Evolutionary conservation across 2,797 vertebrate genomes (phyloP), one percentile per base, ranked within the genome.

Genomic region (Benthosema pterotum): DNA sequence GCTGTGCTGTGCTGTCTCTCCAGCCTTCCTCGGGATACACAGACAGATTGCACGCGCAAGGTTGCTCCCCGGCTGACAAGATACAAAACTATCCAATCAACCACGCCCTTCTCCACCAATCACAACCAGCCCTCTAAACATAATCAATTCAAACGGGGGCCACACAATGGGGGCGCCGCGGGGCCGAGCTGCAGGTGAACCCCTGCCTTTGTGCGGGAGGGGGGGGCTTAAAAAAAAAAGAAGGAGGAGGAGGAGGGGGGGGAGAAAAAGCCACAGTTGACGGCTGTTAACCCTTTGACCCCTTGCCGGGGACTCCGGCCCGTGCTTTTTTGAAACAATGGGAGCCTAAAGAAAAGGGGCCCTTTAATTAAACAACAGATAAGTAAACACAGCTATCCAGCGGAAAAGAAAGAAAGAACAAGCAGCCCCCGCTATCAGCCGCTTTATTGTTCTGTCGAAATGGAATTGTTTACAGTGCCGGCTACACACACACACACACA

Each of bases 81-180:
- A 94, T 94, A 95, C 93, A 94, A 94, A 95, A 95, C 94, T 94
- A 95, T 91, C 94, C 95, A 95, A 94, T 94, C 95, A 94, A 94
- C 95, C 95, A 95, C 95, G 92, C 95, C 94, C 95, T 92, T 93
- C 94, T 94, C 96, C 93, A 94, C 96, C 96, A 97, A 96, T 96
- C 95, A 96, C 95, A 94, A 94, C 88, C 94, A 90, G 92, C 94
- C 93, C 91, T 93, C 93, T 93, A 92, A 93, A 94, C 92, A 93
- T 92, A 92, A 93, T 93, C 91, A 93, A 93, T 93, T 94, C 93
- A 91, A 93, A 92, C 77, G 88, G 86, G n/a, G 83, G 85, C 88
- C 87, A 93, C 94, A 95, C 93, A 95, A 94, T 93, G 87, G 85
- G 93, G 90, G 86, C 87, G 90, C 87, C 77, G 82, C 75, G 63